Evolutionary conservation across 2,888 invertebrate genomes (phyloP), one percentile per base, ranked within the genome.

Genomic region (Euzophera pinguis): DNA sequence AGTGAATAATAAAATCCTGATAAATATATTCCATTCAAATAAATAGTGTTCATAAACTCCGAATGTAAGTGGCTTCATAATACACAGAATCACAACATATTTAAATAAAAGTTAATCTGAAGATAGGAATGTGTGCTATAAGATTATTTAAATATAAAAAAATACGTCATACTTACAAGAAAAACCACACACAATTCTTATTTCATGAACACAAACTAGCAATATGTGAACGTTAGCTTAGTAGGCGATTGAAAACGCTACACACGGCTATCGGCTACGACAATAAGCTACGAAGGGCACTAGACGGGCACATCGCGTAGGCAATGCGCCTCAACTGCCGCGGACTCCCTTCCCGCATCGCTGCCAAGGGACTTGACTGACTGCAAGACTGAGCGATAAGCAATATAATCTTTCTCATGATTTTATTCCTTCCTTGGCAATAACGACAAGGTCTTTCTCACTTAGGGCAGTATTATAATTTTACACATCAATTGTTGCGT

Each of bases 261-360:
- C 22, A 22, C 22, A 7, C 32, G 7, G 32, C 2, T 32, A 8
- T 32, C 32, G 54, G 45, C 22, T 48, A 13, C 41, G 22, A 16
- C 50, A 50, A 37, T 54, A 53, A 50, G 58, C 53, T 52, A 50
- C 56, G 52, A 58, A 63, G 61, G 62, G 61, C 63, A 54, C 55
- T 56, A 66, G 61, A 62, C 82, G 76, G 59, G 73, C 83, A 73
- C 75, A 73, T 81, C 65, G 73, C 81, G 74, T 77, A 71, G 76
- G 66, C 73, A 72, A 71, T 80, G 84, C 81, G 80, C 71, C 78
- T 78, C 65, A 69, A 86, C 86, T 86, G 84, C 73, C 76, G 62
- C 64, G 59, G 56, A 27, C 64, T 58, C 65, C 66, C 65, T 62
- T 58, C 58, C 61, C 65, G 59, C 32, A 32, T 63, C 56, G 62